A percentile compares a stretch with the other conserved stretches of the same genome.
Evolutionary conservation across 1,140 invertebrate genomes (phyloP).

Genomic region (Pectinophora gossypiella): DNA sequence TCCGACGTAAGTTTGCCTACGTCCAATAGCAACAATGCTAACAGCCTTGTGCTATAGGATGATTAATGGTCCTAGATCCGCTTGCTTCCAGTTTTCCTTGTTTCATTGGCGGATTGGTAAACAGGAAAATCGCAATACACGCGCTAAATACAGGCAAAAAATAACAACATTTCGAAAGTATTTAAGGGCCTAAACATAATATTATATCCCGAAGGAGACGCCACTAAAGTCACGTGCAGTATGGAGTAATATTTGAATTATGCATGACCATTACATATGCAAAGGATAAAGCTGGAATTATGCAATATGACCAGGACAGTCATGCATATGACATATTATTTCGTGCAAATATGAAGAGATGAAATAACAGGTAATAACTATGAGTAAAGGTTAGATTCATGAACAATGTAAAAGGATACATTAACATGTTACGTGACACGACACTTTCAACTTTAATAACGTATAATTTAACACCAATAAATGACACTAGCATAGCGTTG

Average conservation of each 20-base stretch:
- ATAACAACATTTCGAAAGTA: too few relatives aligned
- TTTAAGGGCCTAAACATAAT: too few relatives aligned
- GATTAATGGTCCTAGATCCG: background rate
- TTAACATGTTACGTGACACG: too few relatives aligned
- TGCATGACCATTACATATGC: slow-evolving; percentile 29
- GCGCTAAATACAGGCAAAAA: background rate
- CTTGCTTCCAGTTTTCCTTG: background rate
- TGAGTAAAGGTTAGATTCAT: background rate
- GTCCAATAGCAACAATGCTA: background rate
- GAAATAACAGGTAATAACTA: background rate
- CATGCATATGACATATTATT: background rate
- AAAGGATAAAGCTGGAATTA: slow-evolving; percentile 17
- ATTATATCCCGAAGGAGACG: background rate
- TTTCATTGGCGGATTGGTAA: background rate
- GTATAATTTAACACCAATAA: background rate
- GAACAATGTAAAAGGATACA: background rate
- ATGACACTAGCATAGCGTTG: background rate
- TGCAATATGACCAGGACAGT: slow-evolving; percentile 14
- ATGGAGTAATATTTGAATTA: slow-evolving; percentile 27
- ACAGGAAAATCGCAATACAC: background rate
- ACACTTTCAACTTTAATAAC: too few relatives aligned
- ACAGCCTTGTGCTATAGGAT: background rate
- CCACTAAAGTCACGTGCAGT: background rate
- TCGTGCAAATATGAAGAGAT: background rate
- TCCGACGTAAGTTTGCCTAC: too few relatives aligned